Evolutionary conservation across 1,140 invertebrate species (phyloP), one percentile per base, ranked within the genome.

Genomic region (Halictus rubicundus): DNA sequence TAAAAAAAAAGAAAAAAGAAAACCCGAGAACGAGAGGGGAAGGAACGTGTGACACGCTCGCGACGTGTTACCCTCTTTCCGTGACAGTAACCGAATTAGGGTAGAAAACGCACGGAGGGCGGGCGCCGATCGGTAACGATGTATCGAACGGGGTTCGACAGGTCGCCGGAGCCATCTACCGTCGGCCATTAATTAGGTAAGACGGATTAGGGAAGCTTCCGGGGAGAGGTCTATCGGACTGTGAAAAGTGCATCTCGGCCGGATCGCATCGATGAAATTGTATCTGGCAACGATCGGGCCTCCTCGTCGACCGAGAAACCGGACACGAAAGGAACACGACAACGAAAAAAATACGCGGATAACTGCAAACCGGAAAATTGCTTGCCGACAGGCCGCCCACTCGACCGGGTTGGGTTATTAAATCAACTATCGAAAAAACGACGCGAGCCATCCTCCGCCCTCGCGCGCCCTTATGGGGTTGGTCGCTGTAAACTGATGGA

Each of bases 401-500:
- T 64, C 12, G 39, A 52, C 19, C 32, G 37, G 14, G 10, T 5
- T 59, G 39, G 32, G 74, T 74, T 79, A 66, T 49, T 52, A 60
- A 69, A 77, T 69, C 42, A 63, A 69, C 8, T 68, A 65, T 73
- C 64, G 61, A n/a, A n/a, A n/a, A n/a, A n/a, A n/a, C n/a, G n/a
- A n/a, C n/a, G n/a, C n/a, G n/a, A n/a, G n/a, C n/a, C n/a, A n/a
- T n/a, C n/a, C n/a, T n/a, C n/a, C n/a, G n/a, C n/a, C n/a, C n/a
- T 16, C 46, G 46, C 46, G 46, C 14, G 3, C 46, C n/a, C n/a
- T n/a, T n/a, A n/a, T n/a, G n/a, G n/a, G n/a, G n/a, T n/a, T n/a
- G n/a, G n/a, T n/a, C n/a, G n/a, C n/a, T n/a, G n/a, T n/a, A n/a
- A n/a, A n/a, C n/a, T n/a, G n/a, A n/a, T n/a, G n/a, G n/a, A n/a